phyloP scores from a whole-genome alignment of 1,140 invertebrate species.

The Papilio polyxenes region DNA sequence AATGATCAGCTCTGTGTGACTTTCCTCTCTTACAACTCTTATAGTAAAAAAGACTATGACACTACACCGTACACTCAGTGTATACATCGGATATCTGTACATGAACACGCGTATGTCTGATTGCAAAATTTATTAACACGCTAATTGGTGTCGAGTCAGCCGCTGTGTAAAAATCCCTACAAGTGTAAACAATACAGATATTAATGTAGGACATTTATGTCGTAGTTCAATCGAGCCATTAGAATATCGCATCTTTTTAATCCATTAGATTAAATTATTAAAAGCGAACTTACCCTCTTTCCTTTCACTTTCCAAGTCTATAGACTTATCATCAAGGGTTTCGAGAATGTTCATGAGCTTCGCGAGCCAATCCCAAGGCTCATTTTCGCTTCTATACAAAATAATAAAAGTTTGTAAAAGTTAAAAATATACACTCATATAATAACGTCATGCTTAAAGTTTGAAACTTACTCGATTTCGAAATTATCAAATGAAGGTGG shows the following conservation, averaged over 20 bases:
- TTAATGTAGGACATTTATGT: no score
- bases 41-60: no score
- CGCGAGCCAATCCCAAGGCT: constrained; percentile 90
- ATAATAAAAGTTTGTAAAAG: constrained; percentile 48
- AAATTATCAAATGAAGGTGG: constrained; percentile 90
- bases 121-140: no score
- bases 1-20: no score
- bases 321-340: constrained; percentile 82
- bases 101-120: no score
- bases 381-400: constrained; percentile 84
- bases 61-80: no score
- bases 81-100: no score
- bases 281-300: constrained; percentile 69
- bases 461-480: constrained; percentile 86
- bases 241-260: neutral
- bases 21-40: no score
- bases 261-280: neutral
- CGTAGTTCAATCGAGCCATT: no score
- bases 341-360: constrained; percentile 88
- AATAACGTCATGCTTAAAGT: neutral
- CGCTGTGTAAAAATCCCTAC: no score
- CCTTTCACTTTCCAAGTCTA: constrained; percentile 71
- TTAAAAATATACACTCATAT: neutral
- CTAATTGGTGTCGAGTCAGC: no score
- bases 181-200: no score